phyloP scores from a whole-genome alignment of 2,888 invertebrate genomes.

The Eucriotettix oculatus region DNA sequence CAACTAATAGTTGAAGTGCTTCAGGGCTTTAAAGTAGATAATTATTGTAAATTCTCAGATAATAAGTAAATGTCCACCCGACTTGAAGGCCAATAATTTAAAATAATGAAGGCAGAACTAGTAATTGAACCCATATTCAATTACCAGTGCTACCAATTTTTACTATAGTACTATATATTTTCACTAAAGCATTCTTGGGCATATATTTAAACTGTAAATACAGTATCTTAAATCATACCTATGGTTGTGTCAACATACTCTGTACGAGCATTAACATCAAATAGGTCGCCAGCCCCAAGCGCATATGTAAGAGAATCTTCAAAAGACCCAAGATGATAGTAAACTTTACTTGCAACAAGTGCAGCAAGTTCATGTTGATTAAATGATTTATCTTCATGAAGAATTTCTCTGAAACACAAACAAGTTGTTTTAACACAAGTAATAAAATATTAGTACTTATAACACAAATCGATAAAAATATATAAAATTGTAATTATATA shows the following conservation, averaged over 20 bases:
- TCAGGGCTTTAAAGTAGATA: too few relatives aligned
- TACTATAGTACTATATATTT: too few relatives aligned
- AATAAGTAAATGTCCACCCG: too few relatives aligned
- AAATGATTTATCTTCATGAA: conserved; percentile 84
- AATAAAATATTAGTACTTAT: background rate
- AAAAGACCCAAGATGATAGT: conserved; percentile 93
- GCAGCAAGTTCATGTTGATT: conserved; percentile 85
- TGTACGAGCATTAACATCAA: conserved; percentile 84
- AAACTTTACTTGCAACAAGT: conserved; percentile 94
- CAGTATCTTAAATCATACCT: conserved; percentile 25
- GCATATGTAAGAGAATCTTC: conserved; percentile 96
- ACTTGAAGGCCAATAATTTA: too few relatives aligned
- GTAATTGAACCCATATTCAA: too few relatives aligned
- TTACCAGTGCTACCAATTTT: too few relatives aligned
- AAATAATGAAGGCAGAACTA: too few relatives aligned
- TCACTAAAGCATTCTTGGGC: too few relatives aligned
- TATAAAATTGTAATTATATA: too few relatives aligned
- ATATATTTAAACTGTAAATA: background rate
- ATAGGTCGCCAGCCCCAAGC: conserved; percentile 83
- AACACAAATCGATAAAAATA: background rate
- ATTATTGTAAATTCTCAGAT: too few relatives aligned
- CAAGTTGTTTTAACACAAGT: background rate
- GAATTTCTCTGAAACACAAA: conserved; percentile 50
- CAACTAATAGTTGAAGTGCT: too few relatives aligned
- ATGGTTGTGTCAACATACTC: conserved; percentile 96